Base-by-base conservation (phyloP, 2,113 vertebrate species). In the Chamaea fasciata region DNA sequence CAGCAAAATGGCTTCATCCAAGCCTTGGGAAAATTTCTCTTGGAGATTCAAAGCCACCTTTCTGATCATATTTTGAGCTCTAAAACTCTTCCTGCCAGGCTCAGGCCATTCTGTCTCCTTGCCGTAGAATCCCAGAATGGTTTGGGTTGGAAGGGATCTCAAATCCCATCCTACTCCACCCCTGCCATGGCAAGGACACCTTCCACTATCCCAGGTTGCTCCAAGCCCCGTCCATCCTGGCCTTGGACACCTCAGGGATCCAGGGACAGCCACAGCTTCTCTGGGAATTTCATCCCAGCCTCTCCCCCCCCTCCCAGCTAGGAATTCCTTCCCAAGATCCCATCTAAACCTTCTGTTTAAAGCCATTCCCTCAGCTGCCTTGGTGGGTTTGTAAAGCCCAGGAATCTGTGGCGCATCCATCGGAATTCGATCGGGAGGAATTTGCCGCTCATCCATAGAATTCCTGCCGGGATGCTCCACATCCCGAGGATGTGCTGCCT, bases 81-180 rank as follows among this genome's bases (percentile, higher is more conserved):
- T 3, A 7, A 5, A 74, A 35, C 44, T 44, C 37, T 31, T 59
- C 67, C 27, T 60, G 65, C n/a, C 41, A 56, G 41, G 15, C 41
- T 90, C 63, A 55, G 26, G 15, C 41, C 11, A 9, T 42, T 31
- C 53, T 50, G 0, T 39, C 69, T 80, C 60, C 18, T 70, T 77
- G 28, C 73, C 21, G 24, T 2, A 6, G 39, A 67, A 44, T 70
- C 30, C 13, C 3, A 6, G n/a, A 13, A 31, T 2, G 3, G 14
- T 65, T 88, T 78, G 28, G 37, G 9, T 53, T 5, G 42, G 73
- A 57, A 87, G 20, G 13, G n/a, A 41, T 28, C 44, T 74, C 13
- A 14, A 35, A 78, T 5, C 0, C 0, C 55, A 47, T 2, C 21
- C 1, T 0, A 4, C 73, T 1, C 59, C 53, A 9, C 4, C 11